Base-by-base conservation (phyloP, 2,113 vertebrate species). In the Clarias magur region DNA sequence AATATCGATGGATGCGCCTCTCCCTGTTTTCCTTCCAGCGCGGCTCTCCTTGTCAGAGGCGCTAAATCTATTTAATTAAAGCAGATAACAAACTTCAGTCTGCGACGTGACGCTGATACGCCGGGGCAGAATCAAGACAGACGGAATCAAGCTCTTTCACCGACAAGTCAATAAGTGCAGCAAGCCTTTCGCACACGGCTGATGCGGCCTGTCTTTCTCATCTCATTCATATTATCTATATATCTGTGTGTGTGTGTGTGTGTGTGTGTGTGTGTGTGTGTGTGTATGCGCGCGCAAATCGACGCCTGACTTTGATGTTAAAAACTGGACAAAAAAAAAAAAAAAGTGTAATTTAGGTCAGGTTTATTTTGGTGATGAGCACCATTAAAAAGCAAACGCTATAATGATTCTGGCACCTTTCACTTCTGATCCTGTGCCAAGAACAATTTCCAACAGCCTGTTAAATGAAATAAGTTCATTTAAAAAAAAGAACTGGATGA, bases 41-140 rank as follows among this genome's bases (percentile, higher is more conserved):
- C 23, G 16, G 11, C 65, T 48, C 53, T 80, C 63, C 78, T 72
- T 81, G 78, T 86, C 85, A 73, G 63, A 86, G 54, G 85, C 30
- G 65, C 85, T 42, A 59, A 81, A 86, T 80, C 78, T 60, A 86
- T 86, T 86, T 86, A 86, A 86, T 86, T 86, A 86, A 86, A 86
- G 85, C 85, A 80, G 85, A 86, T 81, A 86, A 81, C 78, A 81
- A 86, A 86, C 78, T 72, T 79, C 23, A 48, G 78, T 38, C 30
- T 72, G 63, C 23, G 48, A 57, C 65, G 21, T 59, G 63, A 81
- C 65, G 25, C 53, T 86, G 62, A 86, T 60, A 59, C 13, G 42
- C 42, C 4, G 60, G n/a, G 23, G 57, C 38, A 11, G 30, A 60
- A 80, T 68, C 15, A 38, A 59, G 85, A 42, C 65, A 15, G 78